Percentiles rank a stretch among this genome's conserved stretches.
phyloP scores from a whole-genome alignment of 2,797 vertebrate species.

The Perodicticus potto region DNA sequence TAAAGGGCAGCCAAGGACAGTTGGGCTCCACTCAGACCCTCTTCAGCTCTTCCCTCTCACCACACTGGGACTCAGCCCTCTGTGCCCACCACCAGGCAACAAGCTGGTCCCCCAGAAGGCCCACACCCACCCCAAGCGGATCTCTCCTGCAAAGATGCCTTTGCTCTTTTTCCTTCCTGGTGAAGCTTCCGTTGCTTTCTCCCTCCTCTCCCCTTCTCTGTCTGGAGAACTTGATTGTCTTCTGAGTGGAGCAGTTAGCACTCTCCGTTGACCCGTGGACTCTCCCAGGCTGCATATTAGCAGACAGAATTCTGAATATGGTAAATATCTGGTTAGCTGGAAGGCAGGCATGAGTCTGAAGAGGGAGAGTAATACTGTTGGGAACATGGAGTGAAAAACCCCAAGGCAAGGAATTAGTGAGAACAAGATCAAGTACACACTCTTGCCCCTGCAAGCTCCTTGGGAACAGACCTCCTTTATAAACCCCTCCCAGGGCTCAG shows the following conservation, averaged over 20 bases:
- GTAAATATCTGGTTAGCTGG: slow-evolving; percentile 69
- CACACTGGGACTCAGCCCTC: accelerated
- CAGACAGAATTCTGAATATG: slow-evolving; percentile 81
- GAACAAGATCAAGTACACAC: accelerated
- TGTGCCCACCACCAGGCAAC: background rate
- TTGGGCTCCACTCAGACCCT: background rate
- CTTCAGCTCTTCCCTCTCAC: background rate
- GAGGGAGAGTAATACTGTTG: background rate
- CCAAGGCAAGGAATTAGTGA: background rate
- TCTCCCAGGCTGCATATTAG: background rate
- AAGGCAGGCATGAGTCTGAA: background rate
- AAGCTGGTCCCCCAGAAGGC: accelerated
- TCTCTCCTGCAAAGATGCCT: background rate
- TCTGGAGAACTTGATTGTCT: slow-evolving; percentile 84
- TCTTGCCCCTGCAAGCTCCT: background rate
- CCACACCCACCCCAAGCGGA: accelerated
- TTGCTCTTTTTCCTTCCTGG: slow-evolving; percentile 45
- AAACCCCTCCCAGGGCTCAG: background rate
- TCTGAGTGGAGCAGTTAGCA: slow-evolving; percentile 78
- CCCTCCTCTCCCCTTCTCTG: slow-evolving; percentile 56
- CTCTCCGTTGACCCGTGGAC: slow-evolving; percentile 77
- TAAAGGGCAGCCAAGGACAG: slow-evolving; percentile 6
- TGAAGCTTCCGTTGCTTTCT: slow-evolving; percentile 58
- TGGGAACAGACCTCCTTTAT: background rate
- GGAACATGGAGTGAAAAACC: background rate